A percentile compares a stretch with the other conserved stretches of the same genome.
Evolutionary conservation across 2,888 invertebrate genomes (phyloP).

Genomic region (Dendrolimus pini): DNA sequence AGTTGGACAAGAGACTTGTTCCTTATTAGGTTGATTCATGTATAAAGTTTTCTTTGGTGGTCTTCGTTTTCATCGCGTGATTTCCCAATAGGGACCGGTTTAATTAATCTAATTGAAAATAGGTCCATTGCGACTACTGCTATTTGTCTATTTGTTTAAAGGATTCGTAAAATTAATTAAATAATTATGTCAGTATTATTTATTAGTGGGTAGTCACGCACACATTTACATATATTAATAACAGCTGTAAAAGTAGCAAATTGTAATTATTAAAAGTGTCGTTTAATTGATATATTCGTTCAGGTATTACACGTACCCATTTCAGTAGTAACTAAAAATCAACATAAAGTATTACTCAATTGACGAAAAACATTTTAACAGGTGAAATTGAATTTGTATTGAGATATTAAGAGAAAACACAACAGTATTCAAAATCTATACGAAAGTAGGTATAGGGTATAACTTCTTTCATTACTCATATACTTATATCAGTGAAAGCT

Average conservation of each 20-base stretch:
- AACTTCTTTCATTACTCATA: too few relatives aligned
- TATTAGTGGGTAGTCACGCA: conserved; percentile 16
- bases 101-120: conserved; percentile 60
- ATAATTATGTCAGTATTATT: conserved; percentile 11
- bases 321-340: too few relatives aligned
- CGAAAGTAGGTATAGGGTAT: too few relatives aligned
- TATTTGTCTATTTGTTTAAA: conserved; percentile 15
- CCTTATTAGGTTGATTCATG: not conserved
- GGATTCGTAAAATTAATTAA: conserved; percentile 19
- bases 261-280: not conserved
- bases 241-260: not conserved
- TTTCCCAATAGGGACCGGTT: conserved; percentile 28
- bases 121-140: conserved; percentile 4
- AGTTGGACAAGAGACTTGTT: not conserved
- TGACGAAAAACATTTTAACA: too few relatives aligned
- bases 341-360: too few relatives aligned
- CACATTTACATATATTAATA: conserved; percentile 7
- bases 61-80: not conserved
- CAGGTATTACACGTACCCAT: too few relatives aligned
- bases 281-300: not conserved
- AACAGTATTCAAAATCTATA: too few relatives aligned
- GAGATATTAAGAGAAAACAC: too few relatives aligned
- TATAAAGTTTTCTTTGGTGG: not conserved
- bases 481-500: too few relatives aligned
- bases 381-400: too few relatives aligned